Base-by-base conservation (phyloP, 2,113 vertebrate genomes). In the Menura novaehollandiae region DNA sequence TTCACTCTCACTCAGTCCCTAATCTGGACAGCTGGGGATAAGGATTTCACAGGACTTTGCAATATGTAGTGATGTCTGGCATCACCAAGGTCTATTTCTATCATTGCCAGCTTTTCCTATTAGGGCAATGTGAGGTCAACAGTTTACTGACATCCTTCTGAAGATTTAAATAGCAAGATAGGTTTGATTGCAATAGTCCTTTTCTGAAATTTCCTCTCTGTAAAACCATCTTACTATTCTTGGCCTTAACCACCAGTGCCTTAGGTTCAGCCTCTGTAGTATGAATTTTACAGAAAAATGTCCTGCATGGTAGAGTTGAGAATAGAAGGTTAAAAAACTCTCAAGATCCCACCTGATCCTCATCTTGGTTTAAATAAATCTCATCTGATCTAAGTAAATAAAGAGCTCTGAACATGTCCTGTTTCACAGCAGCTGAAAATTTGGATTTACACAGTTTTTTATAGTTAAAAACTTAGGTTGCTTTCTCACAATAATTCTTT, bases 261-360 rank as follows among this genome's bases (percentile, higher is more conserved):
- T 76, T 62, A 62, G 18, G 18, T 77, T 91, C n/a, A 62, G 33
- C 14, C 8, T n/a, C 6, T 26, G 20, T 3, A 27, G 10, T 22
- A 78, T 28, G 19, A 78, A 82, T 63, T 88, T n/a, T 60, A 37
- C 8, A 73, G 30, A 32, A 75, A 77, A 78, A 43, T 28, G 4
- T 89, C 15, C 16, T n/a, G 3, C 9, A 9, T 18, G 4, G 9
- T 49, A 56, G 49, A 67, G 11, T 47, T 69, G 22, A 74, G 41
- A 46, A 46, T 11, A 62, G 15, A 52, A 32, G 39, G 10, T 37
- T 15, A 69, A 74, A 47, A 23, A 0, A 0, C 1, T 4, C 8
- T 20, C 20, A 7, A 19, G 83, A 62, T 69, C 5, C 30, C 32
- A 47, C 23, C 15, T 68, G 33, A 35, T 72, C 9, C 5, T 52